These are phyloP conservation scores for Acanthosepion esculentum DNA, from an alignment of 2,888 invertebrate genomes.

Conservation along the genomic window DNA sequence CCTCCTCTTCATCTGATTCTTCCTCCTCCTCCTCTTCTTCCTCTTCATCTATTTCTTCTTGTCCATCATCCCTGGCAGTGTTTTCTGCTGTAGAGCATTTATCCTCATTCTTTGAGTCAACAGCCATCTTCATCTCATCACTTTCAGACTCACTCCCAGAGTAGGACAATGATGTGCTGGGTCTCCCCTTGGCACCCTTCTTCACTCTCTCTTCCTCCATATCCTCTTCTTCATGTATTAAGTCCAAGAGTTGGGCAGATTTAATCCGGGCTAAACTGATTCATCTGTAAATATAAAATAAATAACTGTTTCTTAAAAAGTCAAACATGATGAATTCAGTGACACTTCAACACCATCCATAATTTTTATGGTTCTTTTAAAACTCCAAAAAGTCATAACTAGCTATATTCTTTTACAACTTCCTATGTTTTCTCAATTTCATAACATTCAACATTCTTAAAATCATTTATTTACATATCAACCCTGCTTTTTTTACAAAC, in stretches of 20 bases:
- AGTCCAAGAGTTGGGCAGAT: conserved; percentile 40
- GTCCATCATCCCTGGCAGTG: conserved; percentile 48
- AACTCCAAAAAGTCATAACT: neutral
- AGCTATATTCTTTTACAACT: neutral
- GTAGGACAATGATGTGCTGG: conserved; percentile 14
- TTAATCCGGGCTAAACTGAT: conserved; percentile 42
- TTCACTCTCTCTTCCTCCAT: conserved; percentile 47
- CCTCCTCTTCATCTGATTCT: conserved; percentile 51
- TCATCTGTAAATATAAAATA: neutral
- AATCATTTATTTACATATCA: no score
- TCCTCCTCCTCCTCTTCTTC: conserved; percentile 52
- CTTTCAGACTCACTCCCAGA: conserved; percentile 44
- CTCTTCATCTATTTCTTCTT: conserved; percentile 52
- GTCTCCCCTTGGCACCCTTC: conserved; percentile 37
- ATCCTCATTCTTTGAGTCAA: neutral
- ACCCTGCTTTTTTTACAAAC: no score
- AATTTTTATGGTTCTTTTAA: neutral
- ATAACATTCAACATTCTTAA: no score
- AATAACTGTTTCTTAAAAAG: neutral
- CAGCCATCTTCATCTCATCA: conserved; percentile 44
- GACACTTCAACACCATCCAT: neutral
- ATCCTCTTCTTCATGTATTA: conserved; percentile 41
- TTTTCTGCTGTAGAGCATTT: conserved; percentile 37
- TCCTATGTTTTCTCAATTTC: no score
- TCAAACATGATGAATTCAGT: neutral